These are phyloP conservation scores for Wiebesia pumilae DNA, from an alignment of 1,140 invertebrate genomes.

Conservation along the genomic window DNA sequence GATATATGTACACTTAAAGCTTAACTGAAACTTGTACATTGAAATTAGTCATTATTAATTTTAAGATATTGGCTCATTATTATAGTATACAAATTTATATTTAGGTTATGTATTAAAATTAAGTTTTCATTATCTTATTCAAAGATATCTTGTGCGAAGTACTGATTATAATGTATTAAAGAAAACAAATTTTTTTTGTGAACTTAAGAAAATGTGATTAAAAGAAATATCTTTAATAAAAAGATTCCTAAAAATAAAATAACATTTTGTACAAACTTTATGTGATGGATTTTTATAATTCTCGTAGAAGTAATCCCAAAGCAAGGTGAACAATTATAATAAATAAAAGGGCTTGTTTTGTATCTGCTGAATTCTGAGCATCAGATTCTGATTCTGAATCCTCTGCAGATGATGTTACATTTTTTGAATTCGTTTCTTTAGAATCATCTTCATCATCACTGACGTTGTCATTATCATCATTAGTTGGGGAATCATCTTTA, in stretches of 20 bases:
- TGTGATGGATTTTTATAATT: conserved; percentile 23
- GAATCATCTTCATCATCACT: conserved; percentile 53
- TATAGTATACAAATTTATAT: too few species aligned
- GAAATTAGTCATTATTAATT: too few species aligned
- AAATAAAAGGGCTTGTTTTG: conserved; percentile 10
- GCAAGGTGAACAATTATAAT: conserved; percentile 34
- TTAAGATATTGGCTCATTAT: too few species aligned
- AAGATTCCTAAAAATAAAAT: conserved; percentile 1
- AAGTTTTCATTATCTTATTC: not conserved
- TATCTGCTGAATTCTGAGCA: conserved; percentile 9
- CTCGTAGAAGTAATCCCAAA: conserved; percentile 11
- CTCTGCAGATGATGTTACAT: conserved; percentile 5
- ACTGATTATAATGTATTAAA: not conserved
- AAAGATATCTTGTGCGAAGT: not conserved
- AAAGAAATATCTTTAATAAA: conserved; percentile 31
- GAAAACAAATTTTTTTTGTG: too few species aligned
- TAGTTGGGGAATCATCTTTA: conserved; percentile 27
- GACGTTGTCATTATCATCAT: conserved; percentile 59
- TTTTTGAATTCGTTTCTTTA: conserved; percentile 55
- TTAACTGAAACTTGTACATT: too few species aligned
- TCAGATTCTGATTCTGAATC: not conserved
- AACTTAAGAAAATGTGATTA: not conserved
- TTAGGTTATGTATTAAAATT: not conserved
- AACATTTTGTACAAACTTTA: conserved; percentile 35
- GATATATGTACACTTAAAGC: too few species aligned